phyloP scores from a whole-genome alignment of 1,140 invertebrate species.

The Ostrea denselamellosa region DNA sequence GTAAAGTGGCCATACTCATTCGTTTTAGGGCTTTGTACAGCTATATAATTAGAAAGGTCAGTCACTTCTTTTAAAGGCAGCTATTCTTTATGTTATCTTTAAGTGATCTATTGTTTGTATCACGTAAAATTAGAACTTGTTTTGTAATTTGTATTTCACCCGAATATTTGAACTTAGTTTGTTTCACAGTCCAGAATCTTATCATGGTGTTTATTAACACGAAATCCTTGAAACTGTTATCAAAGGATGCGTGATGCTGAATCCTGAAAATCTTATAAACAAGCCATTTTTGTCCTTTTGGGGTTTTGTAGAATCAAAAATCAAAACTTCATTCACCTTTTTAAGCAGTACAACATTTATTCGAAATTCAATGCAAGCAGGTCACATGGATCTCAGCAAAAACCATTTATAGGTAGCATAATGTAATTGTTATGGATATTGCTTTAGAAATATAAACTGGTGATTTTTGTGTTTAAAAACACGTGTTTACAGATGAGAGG shows the following conservation, averaged over 20 bases:
- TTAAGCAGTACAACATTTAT: background rate
- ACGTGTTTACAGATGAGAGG: background rate
- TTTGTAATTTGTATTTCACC: conserved; percentile 38
- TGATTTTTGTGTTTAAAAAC: background rate
- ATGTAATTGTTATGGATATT: background rate
- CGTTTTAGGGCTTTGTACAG: background rate
- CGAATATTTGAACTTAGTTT: conserved; percentile 31
- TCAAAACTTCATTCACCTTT: background rate
- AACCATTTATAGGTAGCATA: background rate
- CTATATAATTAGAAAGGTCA: conserved; percentile 19
- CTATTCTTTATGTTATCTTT: conserved; percentile 26
- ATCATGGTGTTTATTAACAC: background rate
- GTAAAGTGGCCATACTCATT: background rate
- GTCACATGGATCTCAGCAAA: background rate
- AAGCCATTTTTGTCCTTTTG: background rate
- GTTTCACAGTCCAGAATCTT: background rate
- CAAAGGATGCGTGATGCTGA: background rate
- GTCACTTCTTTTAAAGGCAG: background rate
- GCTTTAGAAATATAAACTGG: background rate
- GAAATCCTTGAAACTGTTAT: background rate
- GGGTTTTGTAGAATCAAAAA: background rate
- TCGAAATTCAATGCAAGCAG: background rate
- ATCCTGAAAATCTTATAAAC: background rate
- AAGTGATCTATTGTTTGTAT: conserved; percentile 1
- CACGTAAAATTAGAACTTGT: background rate